A percentile compares a stretch with the other conserved stretches of the same genome.
Conservation (phyloP, 2,888 invertebrate genomes). For the Amphipoea lucens region DNA sequence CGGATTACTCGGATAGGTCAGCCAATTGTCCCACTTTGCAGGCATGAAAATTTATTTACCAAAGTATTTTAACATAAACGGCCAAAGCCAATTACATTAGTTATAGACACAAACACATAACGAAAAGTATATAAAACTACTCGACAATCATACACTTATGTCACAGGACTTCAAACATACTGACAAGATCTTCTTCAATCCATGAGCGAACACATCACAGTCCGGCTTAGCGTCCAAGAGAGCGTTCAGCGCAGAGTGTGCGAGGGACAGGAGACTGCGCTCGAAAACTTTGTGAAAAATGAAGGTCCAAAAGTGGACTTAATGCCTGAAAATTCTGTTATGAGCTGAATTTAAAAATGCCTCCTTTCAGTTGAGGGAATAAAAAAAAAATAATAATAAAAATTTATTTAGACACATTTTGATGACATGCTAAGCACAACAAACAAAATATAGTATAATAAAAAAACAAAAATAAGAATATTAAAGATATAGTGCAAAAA, state of each 20-base stretch:
- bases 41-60: not conserved
- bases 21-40: not conserved
- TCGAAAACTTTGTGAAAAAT: not conserved
- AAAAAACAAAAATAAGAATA: no score
- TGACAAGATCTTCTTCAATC: no score
- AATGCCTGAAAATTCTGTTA: not conserved
- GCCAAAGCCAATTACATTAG: no score
- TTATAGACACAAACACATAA: no score
- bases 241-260: not conserved
- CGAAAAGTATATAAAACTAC: no score
- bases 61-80: not conserved
- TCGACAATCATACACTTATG: no score
- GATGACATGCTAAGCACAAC: no score
- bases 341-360: not conserved
- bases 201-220: not conserved
- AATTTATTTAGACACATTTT: no score
- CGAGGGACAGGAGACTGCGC: not conserved
- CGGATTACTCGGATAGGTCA: not conserved
- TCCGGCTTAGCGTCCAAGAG: not conserved
- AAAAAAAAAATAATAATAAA: no score
- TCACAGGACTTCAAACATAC: not conserved
- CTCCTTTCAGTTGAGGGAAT: not conserved
- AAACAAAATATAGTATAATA: no score
- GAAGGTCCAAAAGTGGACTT: not conserved
- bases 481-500: no score